Evolutionary conservation across 2,797 vertebrate genomes (phyloP).

Genomic region (Peromyscus eremicus): DNA sequence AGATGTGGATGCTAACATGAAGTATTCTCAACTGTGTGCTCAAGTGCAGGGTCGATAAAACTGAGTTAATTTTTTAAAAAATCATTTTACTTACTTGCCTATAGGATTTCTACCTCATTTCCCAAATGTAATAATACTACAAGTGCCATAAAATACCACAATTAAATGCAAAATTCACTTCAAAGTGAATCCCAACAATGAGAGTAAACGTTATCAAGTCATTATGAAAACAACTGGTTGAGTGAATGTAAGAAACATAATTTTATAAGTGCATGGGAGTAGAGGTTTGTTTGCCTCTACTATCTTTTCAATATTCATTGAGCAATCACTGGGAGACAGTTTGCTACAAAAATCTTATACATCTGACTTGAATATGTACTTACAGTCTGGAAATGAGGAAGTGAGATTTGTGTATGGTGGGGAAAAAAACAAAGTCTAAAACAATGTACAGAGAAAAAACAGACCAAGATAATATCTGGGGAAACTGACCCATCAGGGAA

Average conservation of each 20-base stretch:
- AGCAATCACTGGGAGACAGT: slow-evolving; percentile 27
- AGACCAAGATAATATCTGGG: background rate
- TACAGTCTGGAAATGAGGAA: background rate
- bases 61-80: slow-evolving; percentile 63
- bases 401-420: background rate
- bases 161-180: slow-evolving; percentile 69
- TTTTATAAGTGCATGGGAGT: slow-evolving; percentile 41
- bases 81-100: slow-evolving; percentile 62
- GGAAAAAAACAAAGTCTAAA: background rate
- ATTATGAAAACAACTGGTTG: slow-evolving; percentile 62
- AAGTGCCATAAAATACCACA: slow-evolving; percentile 57
- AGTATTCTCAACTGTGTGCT: slow-evolving; percentile 53
- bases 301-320: background rate
- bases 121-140: slow-evolving; percentile 68
- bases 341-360: background rate
- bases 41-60: slow-evolving; percentile 70
- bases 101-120: slow-evolving; percentile 76
- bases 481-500: background rate
- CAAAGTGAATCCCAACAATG: slow-evolving; percentile 57
- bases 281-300: background rate
- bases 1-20: slow-evolving; percentile 29
- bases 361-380: background rate
- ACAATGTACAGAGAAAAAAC: background rate
- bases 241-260: slow-evolving; percentile 58
- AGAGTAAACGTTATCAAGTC: slow-evolving; percentile 60